phyloP scores from a whole-genome alignment of 2,113 vertebrate species.

The Channa maculata region DNA sequence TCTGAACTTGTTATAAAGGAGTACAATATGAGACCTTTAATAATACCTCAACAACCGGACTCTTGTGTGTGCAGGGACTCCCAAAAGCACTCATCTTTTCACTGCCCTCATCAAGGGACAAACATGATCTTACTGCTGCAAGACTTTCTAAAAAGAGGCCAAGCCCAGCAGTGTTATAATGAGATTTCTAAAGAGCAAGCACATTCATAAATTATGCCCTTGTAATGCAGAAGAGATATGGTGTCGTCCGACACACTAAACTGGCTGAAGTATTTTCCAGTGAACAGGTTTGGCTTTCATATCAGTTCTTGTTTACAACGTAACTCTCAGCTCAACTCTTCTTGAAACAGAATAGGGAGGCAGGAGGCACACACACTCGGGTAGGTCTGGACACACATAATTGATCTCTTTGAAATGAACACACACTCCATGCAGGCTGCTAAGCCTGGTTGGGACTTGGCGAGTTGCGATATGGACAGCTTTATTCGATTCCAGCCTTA shows the following conservation, averaged over 20 bases:
- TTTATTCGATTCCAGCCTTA: constrained; percentile 66
- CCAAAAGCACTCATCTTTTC: constrained; percentile 24
- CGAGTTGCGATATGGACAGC: constrained; percentile 42
- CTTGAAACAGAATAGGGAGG: constrained; percentile 55
- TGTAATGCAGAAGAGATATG: constrained; percentile 31
- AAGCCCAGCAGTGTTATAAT: constrained; percentile 10
- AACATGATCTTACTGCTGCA: constrained; percentile 23
- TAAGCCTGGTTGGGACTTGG: constrained; percentile 57
- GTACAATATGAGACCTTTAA: background rate
- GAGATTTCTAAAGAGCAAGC: constrained; percentile 35
- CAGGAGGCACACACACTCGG: constrained; percentile 24
- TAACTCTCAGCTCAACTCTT: constrained; percentile 51
- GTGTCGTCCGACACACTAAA: constrained; percentile 27
- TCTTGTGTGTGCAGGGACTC: background rate
- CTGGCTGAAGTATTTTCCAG: constrained; percentile 23
- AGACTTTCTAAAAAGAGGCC: constrained; percentile 1
- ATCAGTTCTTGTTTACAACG: constrained; percentile 26
- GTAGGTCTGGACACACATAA: constrained; percentile 42
- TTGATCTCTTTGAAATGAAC: constrained; percentile 71
- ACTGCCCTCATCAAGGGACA: constrained; percentile 2
- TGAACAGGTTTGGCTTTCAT: constrained; percentile 40
- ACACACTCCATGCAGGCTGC: constrained; percentile 51
- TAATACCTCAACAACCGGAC: constrained; percentile 14
- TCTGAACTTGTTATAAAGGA: too few relatives aligned
- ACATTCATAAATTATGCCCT: constrained; percentile 40